phyloP scores from a whole-genome alignment of 2,113 vertebrate species.

The Brachyhypopomus occidentalis region DNA sequence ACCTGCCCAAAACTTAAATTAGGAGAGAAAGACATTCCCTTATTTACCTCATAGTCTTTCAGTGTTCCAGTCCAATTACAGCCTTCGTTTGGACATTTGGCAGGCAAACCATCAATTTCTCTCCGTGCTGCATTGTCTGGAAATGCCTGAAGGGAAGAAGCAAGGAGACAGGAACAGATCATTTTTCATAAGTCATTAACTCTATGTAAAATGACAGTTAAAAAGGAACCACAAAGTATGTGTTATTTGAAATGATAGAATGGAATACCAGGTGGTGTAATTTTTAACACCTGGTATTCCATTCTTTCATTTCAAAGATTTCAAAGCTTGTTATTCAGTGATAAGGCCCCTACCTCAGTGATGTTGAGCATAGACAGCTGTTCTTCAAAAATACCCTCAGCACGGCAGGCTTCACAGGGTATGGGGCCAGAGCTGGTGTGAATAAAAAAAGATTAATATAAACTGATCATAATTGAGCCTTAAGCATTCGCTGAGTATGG shows the following conservation, averaged over 20 bases:
- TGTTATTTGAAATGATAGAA: background rate
- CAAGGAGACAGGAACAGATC: background rate
- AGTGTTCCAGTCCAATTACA: conserved; percentile 91
- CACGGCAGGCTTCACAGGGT: conserved; percentile 90
- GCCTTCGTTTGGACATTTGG: conserved; percentile 82
- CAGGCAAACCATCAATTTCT: conserved; percentile 90
- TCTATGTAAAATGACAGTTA: no score
- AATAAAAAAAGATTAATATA: conserved; percentile 8
- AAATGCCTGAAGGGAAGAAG: conserved; percentile 79
- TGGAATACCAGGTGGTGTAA: background rate
- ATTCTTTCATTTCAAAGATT: no score
- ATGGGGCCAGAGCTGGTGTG: conserved; percentile 86
- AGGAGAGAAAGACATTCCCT: background rate
- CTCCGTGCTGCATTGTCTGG: conserved; percentile 94
- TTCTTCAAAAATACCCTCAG: conserved; percentile 94
- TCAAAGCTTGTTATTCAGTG: background rate
- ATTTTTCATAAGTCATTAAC: conserved; percentile 1
- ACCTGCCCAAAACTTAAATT: no score
- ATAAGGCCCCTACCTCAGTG: conserved; percentile 78
- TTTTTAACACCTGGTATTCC: no score
- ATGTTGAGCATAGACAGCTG: conserved; percentile 86
- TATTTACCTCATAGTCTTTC: conserved; percentile 90
- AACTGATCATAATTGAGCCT: background rate
- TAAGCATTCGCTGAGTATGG: background rate
- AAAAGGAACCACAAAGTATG: no score